These are phyloP conservation scores for Caligus rogercresseyi DNA, from an alignment of 1,140 invertebrate genomes.

Conservation along the genomic window DNA sequence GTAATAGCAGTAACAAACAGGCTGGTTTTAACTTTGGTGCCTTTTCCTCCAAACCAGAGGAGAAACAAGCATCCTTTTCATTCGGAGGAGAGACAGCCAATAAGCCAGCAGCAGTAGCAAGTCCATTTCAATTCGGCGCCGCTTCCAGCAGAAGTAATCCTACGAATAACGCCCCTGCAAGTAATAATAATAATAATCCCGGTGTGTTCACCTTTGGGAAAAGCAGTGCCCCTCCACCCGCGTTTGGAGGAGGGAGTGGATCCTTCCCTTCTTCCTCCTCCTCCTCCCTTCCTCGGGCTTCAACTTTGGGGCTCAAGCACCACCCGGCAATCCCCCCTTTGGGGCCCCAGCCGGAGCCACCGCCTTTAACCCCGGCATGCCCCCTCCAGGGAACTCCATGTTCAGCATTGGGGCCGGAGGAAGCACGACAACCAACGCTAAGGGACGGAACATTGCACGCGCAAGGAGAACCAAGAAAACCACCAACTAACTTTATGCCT, in stretches of 20 bases:
- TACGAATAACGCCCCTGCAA: no score
- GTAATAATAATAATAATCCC: background rate
- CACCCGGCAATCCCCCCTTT: background rate
- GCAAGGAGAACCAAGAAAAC: background rate
- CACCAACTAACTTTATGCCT: no score
- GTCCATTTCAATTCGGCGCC: background rate
- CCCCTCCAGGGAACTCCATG: background rate
- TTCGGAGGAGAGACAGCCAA: no score
- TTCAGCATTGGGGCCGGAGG: background rate
- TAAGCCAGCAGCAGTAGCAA: no score
- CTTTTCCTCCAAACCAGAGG: no score
- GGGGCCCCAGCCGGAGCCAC: background rate
- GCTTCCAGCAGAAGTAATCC: no score
- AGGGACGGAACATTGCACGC: background rate
- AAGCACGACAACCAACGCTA: background rate
- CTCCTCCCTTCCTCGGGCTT: background rate
- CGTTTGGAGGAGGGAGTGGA: no score
- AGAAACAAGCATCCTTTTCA: no score
- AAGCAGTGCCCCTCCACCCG: no score
- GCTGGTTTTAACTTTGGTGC: no score
- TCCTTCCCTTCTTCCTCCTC: no score
- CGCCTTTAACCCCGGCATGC: background rate
- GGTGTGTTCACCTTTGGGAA: no score
- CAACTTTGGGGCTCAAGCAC: background rate
- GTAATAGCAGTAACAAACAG: background rate